A percentile compares a stretch with the other conserved stretches of the same genome.
phyloP scores from a whole-genome alignment of 2,888 invertebrate genomes.

The Hanleya hanleyi region DNA sequence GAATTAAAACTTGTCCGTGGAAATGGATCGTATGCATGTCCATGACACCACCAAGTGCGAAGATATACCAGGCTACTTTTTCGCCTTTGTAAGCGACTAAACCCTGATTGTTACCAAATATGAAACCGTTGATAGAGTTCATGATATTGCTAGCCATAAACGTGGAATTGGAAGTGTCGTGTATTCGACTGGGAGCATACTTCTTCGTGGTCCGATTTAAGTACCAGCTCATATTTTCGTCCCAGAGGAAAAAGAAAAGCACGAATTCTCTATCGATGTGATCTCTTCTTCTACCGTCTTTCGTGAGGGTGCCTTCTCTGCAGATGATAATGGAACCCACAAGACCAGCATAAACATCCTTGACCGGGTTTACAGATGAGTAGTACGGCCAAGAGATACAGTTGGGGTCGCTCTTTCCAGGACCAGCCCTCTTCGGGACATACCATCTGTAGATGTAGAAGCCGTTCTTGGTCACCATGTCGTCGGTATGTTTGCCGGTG shows the following conservation, averaged over 20 bases:
- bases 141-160: conserved; percentile 51
- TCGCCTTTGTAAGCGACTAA: conserved; percentile 40
- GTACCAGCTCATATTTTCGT: conserved; percentile 9
- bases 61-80: conserved; percentile 51
- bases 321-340: conserved; percentile 55
- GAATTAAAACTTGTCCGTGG: conserved; percentile 55
- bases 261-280: conserved; percentile 3
- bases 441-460: conserved; percentile 48
- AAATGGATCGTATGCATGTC: conserved; percentile 56
- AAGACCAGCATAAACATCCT: conserved; percentile 50
- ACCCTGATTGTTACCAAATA: conserved; percentile 46
- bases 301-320: conserved; percentile 41
- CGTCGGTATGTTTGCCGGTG: conserved; percentile 16
- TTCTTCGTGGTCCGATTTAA: not conserved
- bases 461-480: conserved; percentile 35
- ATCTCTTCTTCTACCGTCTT: conserved; percentile 20
- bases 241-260: not conserved
- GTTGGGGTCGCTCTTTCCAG: conserved; percentile 52
- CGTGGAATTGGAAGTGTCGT: not conserved
- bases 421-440: conserved; percentile 54
- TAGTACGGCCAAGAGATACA: conserved; percentile 55
- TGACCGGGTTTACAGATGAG: conserved; percentile 46
- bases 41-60: conserved; percentile 43
- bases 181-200: not conserved
- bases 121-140: conserved; percentile 48